A percentile compares a stretch with the other conserved stretches of the same genome.
phyloP scores from a whole-genome alignment of 2,888 invertebrate species.

The Zaprionus obscuricornis region DNA sequence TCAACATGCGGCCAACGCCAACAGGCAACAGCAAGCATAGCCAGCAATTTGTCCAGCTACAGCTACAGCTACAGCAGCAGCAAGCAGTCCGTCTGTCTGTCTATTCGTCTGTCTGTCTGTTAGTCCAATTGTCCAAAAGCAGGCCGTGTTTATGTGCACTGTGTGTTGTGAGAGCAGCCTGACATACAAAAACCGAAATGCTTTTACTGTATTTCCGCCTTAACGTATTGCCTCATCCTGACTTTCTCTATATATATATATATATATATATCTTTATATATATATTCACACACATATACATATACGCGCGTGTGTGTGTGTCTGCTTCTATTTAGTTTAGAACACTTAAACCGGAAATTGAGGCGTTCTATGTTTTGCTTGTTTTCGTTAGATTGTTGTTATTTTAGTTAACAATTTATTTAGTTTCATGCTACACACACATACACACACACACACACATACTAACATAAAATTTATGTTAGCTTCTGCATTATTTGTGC shows the following conservation, averaged over 20 bases:
- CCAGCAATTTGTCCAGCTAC: slow-evolving; percentile 67
- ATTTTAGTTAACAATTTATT: slow-evolving; percentile 79
- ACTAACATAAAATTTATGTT: slow-evolving; percentile 56
- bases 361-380: slow-evolving; percentile 77
- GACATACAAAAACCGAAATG: slow-evolving; percentile 68
- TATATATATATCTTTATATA: slow-evolving; percentile 1
- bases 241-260: slow-evolving; percentile 27
- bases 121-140: neutral
- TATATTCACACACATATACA: slow-evolving; percentile 3
- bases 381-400: slow-evolving; percentile 75
- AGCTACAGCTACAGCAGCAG: too few species aligned
- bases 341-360: slow-evolving; percentile 78
- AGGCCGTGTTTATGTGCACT: slow-evolving; percentile 50
- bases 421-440: slow-evolving; percentile 53
- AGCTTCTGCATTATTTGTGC: slow-evolving; percentile 54
- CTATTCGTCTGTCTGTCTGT: too few species aligned
- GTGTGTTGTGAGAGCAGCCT: slow-evolving; percentile 32
- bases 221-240: slow-evolving; percentile 53
- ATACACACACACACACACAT: slow-evolving; percentile 23
- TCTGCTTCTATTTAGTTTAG: slow-evolving; percentile 72
- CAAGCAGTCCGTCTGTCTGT: neutral
- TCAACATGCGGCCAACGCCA: slow-evolving; percentile 45
- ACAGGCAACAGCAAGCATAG: slow-evolving; percentile 39
- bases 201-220: slow-evolving; percentile 77
- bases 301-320: slow-evolving; percentile 26